A percentile compares a stretch with the other conserved stretches of the same genome.
These are phyloP conservation scores for Liodrosophila aerea DNA, from an alignment of 2,888 invertebrate genomes.

Conservation along the genomic window DNA sequence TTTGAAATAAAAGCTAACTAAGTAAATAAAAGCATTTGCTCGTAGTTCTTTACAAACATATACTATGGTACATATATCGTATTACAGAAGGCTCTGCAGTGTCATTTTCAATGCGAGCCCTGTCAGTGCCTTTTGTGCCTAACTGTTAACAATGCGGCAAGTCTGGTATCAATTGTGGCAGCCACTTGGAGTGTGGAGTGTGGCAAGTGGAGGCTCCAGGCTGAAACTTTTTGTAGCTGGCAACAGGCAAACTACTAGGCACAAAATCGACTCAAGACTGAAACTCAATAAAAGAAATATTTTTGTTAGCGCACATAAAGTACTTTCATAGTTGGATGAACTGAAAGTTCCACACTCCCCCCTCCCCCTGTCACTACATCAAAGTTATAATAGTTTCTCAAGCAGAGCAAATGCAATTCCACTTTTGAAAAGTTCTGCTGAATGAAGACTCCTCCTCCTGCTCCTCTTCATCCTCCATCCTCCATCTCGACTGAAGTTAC, in stretches of 20 bases:
- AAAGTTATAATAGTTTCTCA: conserved; percentile 74
- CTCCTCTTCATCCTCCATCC: neutral
- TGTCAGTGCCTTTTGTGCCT: conserved; percentile 38
- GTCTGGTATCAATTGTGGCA: conserved; percentile 56
- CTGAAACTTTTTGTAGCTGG: conserved; percentile 37
- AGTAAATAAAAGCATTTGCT: conserved; percentile 52
- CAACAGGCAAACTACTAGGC: conserved; percentile 17
- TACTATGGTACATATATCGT: conserved; percentile 40
- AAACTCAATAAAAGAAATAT: conserved; percentile 76
- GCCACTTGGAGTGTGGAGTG: conserved; percentile 34
- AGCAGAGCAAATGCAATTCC: conserved; percentile 76
- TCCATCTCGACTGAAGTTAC: conserved; percentile 9
- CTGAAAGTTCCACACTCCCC: conserved; percentile 15
- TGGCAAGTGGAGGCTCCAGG: conserved; percentile 13
- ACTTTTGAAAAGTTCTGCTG: conserved; percentile 66
- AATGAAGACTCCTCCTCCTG: no score
- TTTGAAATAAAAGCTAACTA: conserved; percentile 5
- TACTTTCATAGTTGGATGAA: conserved; percentile 75
- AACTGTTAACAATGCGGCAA: conserved; percentile 58
- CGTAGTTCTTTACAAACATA: conserved; percentile 11
- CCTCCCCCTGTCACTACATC: conserved; percentile 14
- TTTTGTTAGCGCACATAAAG: conserved; percentile 77
- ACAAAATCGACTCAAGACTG: conserved; percentile 51
- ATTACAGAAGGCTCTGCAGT: conserved; percentile 27
- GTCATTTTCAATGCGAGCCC: conserved; percentile 34